Conservation (phyloP, 1,140 invertebrate species). For the Zaprionus inermis region DNA sequence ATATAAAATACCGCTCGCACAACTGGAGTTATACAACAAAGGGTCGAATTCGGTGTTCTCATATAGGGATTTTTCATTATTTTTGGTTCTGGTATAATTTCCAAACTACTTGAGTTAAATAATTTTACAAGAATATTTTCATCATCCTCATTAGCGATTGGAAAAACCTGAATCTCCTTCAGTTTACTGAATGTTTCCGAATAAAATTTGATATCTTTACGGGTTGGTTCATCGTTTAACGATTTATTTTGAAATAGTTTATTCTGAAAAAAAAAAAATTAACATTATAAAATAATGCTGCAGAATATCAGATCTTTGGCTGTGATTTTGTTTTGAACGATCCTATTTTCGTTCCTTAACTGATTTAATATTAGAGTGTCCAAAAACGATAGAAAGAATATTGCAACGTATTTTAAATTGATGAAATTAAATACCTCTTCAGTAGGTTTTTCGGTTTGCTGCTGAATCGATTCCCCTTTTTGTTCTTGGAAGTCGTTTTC, state of each 20-base stretch:
- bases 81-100: background rate
- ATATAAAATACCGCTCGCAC: too few species aligned
- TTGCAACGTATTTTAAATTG: background rate
- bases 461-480: background rate
- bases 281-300: background rate
- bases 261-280: background rate
- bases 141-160: background rate
- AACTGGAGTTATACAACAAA: too few species aligned
- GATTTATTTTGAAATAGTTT: background rate
- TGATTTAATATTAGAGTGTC: background rate
- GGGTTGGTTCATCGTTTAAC: too few species aligned
- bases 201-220: too few species aligned
- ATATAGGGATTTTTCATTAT: background rate
- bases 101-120: background rate
- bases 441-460: too few species aligned
- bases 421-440: background rate
- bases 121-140: background rate
- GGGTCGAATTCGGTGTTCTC: too few species aligned
- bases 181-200: background rate
- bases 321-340: background rate
- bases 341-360: background rate
- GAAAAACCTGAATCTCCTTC: background rate
- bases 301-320: background rate
- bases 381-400: background rate
- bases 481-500: background rate